phyloP scores from a whole-genome alignment of 2,888 invertebrate species.

The Calameuta idolon region DNA sequence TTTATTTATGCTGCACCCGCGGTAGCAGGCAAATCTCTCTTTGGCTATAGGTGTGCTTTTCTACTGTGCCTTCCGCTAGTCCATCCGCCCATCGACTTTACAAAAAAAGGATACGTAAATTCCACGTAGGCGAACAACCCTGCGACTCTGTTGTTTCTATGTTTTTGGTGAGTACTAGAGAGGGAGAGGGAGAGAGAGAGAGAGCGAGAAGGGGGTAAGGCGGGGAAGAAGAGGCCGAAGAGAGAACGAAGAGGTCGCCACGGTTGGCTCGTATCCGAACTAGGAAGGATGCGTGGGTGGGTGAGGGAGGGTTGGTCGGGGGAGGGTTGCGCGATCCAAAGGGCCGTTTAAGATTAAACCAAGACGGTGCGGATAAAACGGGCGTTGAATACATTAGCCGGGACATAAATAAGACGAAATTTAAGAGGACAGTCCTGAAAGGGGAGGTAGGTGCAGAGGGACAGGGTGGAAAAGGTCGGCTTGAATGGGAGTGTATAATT shows the following conservation, averaged over 20 bases:
- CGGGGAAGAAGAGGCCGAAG: background rate
- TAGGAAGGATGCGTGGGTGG: background rate
- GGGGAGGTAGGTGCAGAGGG: slow-evolving; percentile 39
- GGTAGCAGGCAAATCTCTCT: slow-evolving; percentile 46
- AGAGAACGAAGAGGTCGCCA: background rate
- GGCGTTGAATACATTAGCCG: slow-evolving; percentile 56
- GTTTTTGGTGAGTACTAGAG: background rate
- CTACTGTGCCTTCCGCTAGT: background rate
- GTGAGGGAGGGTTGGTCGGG: background rate
- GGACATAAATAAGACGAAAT: slow-evolving; percentile 64
- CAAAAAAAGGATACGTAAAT: background rate
- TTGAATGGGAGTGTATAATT: slow-evolving; percentile 64
- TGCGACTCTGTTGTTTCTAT: background rate
- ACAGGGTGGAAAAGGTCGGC: slow-evolving; percentile 6
- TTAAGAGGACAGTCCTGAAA: slow-evolving; percentile 53
- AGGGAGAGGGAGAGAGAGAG: no score
- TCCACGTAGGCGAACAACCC: background rate
- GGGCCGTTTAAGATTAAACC: slow-evolving; percentile 52
- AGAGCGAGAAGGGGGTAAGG: background rate
- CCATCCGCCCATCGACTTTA: background rate
- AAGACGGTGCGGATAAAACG: slow-evolving; percentile 52
- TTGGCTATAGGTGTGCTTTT: slow-evolving; percentile 27
- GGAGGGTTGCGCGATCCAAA: slow-evolving; percentile 2
- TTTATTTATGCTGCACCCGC: slow-evolving; percentile 45
- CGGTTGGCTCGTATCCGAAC: background rate